Percentiles rank a stretch among this genome's conserved stretches.
phyloP scores from a whole-genome alignment of 2,888 invertebrate genomes.

The Didymodactylos carnosus region DNA sequence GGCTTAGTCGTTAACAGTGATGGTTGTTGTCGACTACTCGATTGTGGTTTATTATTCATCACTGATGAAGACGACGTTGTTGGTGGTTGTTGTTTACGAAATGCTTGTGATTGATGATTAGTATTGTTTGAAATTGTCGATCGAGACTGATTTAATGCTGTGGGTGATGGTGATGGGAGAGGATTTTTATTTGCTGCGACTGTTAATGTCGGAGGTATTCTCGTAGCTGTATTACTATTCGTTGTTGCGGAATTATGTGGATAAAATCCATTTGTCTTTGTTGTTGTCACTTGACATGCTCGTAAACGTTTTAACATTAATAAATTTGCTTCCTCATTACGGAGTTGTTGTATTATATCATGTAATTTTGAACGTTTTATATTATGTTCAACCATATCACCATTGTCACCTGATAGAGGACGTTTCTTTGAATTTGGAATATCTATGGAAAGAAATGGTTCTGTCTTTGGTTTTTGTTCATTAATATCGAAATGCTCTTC shows the following conservation, averaged over 20 bases:
- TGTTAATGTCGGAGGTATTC: background rate
- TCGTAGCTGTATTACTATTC: background rate
- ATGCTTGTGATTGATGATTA: too few relatives aligned
- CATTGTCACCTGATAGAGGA: background rate
- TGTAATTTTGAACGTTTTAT: background rate
- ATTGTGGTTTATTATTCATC: too few relatives aligned
- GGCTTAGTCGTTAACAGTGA: too few relatives aligned
- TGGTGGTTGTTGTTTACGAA: background rate
- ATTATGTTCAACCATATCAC: background rate
- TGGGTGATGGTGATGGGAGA: background rate
- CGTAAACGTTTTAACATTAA: conserved; percentile 4
- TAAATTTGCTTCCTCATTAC: conserved; percentile 8
- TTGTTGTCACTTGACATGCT: background rate
- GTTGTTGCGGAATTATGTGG: background rate
- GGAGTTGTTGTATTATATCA: background rate
- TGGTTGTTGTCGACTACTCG: too few relatives aligned
- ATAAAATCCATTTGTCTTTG: too few relatives aligned
- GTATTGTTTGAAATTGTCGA: background rate
- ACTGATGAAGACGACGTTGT: background rate
- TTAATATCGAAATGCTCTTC: background rate
- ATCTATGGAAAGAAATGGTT: too few relatives aligned
- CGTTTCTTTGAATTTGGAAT: background rate
- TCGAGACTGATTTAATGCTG: background rate
- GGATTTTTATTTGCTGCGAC: background rate
- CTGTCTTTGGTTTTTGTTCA: too few relatives aligned